Conservation (phyloP, 2,888 invertebrate species). For the Pachymerium ferrugineum region DNA sequence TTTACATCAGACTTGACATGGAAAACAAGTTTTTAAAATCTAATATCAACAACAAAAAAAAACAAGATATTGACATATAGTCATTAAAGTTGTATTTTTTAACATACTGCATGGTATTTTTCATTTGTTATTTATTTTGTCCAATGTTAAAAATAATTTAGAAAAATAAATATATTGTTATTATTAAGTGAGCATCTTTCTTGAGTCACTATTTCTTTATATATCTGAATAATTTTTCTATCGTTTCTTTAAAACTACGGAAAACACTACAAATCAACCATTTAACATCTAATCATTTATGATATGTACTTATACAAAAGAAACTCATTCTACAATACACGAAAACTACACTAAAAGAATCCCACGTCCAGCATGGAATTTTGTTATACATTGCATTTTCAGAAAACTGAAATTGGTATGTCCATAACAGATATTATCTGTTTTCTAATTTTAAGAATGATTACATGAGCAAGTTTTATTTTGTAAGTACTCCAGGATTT, state of each 20-base stretch:
- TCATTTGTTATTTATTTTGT: not conserved
- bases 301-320: not conserved
- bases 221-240: not conserved
- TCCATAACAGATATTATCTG: too few species aligned
- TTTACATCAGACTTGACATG: too few species aligned
- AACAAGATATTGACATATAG: too few species aligned
- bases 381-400: not conserved
- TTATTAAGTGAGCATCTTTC: not conserved
- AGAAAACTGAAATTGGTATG: not conserved
- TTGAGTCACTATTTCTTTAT: not conserved
- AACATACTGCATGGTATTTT: not conserved
- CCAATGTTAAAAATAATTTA: not conserved
- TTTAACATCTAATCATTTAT: not conserved
- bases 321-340: too few species aligned
- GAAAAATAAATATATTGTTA: slow-evolving; percentile 16
- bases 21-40: too few species aligned
- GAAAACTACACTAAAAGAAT: not conserved
- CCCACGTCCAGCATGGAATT: slow-evolving; percentile 5
- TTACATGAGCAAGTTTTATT: too few species aligned
- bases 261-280: not conserved
- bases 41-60: too few species aligned
- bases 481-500: too few species aligned
- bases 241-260: not conserved
- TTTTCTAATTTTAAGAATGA: too few species aligned
- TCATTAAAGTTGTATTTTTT: too few species aligned